These are phyloP conservation scores for Aphidoletes aphidimyza DNA, from an alignment of 2,888 invertebrate species.

Conservation along the genomic window DNA sequence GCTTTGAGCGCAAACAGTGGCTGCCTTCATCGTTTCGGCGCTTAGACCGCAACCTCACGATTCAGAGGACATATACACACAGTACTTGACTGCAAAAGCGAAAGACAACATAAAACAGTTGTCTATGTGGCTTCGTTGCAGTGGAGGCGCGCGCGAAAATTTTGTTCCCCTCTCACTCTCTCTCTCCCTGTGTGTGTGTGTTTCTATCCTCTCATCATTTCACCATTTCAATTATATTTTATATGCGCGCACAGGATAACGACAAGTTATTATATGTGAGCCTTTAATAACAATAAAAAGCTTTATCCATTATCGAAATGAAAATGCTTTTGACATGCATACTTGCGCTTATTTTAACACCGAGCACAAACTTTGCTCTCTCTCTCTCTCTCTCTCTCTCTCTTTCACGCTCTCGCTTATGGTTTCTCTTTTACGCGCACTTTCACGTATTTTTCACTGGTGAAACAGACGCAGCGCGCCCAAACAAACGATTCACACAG, in stretches of 20 bases:
- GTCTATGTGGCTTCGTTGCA: background rate
- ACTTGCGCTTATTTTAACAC: background rate
- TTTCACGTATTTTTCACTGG: no score
- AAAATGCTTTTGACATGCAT: conserved; percentile 23
- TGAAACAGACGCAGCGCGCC: no score
- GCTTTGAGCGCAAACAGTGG: background rate
- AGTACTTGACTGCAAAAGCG: no score
- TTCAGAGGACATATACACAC: no score
- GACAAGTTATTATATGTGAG: conserved; percentile 43
- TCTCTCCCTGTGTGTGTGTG: background rate
- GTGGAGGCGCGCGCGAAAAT: no score
- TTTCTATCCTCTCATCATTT: background rate
- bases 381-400: background rate
- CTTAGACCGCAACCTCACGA: background rate
- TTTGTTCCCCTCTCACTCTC: no score
- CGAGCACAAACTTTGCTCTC: background rate
- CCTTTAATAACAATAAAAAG: conserved; percentile 44
- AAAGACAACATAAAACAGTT: background rate
- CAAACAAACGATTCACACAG: no score
- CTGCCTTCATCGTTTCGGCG: background rate
- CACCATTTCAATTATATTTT: background rate
- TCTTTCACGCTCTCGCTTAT: background rate
- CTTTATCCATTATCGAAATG: conserved; percentile 51
- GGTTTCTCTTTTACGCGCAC: no score
- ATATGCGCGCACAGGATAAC: conserved; percentile 24